Base-by-base conservation (phyloP, 1,140 invertebrate species). In the Olivierus martensii region DNA sequence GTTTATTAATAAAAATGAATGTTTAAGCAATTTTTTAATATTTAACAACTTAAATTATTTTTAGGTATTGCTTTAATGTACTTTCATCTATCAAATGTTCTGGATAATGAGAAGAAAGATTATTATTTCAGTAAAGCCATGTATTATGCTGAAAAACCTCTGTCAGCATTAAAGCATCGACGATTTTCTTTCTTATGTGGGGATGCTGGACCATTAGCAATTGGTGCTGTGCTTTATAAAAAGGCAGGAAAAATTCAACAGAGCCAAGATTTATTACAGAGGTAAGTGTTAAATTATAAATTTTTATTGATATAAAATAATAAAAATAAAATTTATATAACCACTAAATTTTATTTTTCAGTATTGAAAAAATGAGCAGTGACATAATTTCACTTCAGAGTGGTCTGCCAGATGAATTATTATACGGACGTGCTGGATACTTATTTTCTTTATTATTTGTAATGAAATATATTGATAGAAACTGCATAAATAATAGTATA, bases 381-480 rank as follows among this genome's bases (percentile, higher is more conserved):
- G 48, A 55, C 36, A 56, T 50, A 1, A 50, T 54, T n/a, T 14
- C 39, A 6, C n/a, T 39, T 3, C 10, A 45, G 6, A 45, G 17
- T 49, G 69, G 73, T 51, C 64, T 83, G 35, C 78, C 84, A 1
- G 83, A 91, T 76, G 88, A 92, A 71, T 64, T 89, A 34, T 68
- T 93, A 7, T 90, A 87, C 75, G 88, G 89, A 17, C 74, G 84
- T 65, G 76, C 75, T 65, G 89, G 89, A 21, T 91, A 86, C 69
- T 67, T 94, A n/a, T 87, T 77, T 72, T 69, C 82, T 39, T 67
- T 87, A 15, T 63, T 87, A 2, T 84, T 80, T 69, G 70, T 84
- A 3, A 81, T 81, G 56, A 75, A 78, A 61, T 65, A 84, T 64
- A 70, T 81, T 14, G 65, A 63, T 11, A 15, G 28, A 28, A 9